Base-by-base conservation (phyloP, 2,797 vertebrate species). In the Notoglanidium macrostoma region DNA sequence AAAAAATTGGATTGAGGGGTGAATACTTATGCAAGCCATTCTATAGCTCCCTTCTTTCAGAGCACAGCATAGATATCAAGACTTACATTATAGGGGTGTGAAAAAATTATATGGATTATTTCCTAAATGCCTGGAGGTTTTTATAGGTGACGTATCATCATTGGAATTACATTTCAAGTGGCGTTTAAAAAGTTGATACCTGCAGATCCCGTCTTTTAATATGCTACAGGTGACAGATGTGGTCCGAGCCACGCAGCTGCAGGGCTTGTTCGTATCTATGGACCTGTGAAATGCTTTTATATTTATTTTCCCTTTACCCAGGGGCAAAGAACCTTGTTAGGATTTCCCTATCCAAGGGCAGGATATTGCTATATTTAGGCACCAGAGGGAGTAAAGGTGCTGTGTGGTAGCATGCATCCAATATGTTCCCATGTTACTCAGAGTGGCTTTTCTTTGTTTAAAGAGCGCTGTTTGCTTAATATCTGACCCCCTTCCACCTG, bases 381-480 rank as follows among this genome's bases (percentile, higher is more conserved):
- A 76, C 73, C 73, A 76, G 73, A 51, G 46, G 46, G 73, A 17
- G 73, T 76, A 76, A 76, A 51, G 12, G 46, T n/a, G 73, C 51
- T n/a, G 46, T 15, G 73, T 29, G 12, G 19, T 11, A 46, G 21
- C 9, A 46, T 46, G 10, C 1, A 5, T n/a, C 44, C 46, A 73
- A 73, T 26, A 12, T 21, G 0, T 4, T 63, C 9, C 23, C n/a
- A 32, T 15, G 12, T 29, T 29, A 67, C 63, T 29, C 63, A 67
- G n/a, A 11, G 6, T 67, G n/a, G 1, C 3, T 12, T 70, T 70
- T 70, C 6, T 40, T 21, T 68, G 15, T 17, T 68, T 15, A 68
- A 68, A 12, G 5, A 32, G 12, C 12, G 14, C 12, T 4, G 32
- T 32, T n/a, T 1, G 63, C 32, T 70, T 40, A 29, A 40, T 68